Conservation (phyloP, 2,888 invertebrate species). For the Crematogaster levior region DNA sequence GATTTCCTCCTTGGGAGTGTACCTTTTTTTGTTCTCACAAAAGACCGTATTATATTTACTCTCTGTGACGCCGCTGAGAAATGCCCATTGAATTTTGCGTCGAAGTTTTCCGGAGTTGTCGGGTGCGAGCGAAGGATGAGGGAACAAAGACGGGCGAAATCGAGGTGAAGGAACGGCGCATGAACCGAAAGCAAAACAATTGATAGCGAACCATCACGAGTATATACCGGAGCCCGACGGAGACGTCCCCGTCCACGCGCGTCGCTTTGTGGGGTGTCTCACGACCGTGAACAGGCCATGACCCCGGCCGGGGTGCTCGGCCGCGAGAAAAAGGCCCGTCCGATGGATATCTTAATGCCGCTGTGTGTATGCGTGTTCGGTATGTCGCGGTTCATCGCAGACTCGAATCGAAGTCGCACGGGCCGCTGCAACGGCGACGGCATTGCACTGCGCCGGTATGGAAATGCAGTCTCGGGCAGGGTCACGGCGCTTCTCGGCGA, state of each 20-base stretch:
- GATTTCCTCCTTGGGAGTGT: not conserved
- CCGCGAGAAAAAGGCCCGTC: conserved; percentile 72
- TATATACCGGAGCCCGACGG: conserved; percentile 57
- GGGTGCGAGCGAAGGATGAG: not conserved
- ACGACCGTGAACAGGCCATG: conserved; percentile 75
- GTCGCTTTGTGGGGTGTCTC: conserved; percentile 76
- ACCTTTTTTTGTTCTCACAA: conserved; percentile 6
- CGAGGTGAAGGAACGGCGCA: conserved; percentile 39
- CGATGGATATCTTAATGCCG: conserved; percentile 79
- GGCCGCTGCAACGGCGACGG: conserved; percentile 2
- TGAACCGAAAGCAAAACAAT: conserved; percentile 77
- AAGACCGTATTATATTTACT: conserved; percentile 68
- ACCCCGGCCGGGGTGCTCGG: conserved; percentile 70
- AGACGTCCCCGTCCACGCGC: conserved; percentile 59
- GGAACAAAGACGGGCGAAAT: conserved; percentile 7
- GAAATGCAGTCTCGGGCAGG: conserved; percentile 50
- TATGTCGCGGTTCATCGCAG: conserved; percentile 63
- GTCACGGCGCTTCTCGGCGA: conserved; percentile 50
- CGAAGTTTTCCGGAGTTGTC: conserved; percentile 60
- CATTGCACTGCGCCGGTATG: conserved; percentile 36
- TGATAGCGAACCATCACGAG: conserved; percentile 80
- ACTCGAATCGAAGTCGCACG: conserved; percentile 50
- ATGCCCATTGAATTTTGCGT: conserved; percentile 78
- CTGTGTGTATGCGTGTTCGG: conserved; percentile 58
- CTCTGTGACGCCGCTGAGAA: conserved; percentile 70